These are phyloP conservation scores for Ceratothoa steindachneri DNA, from an alignment of 2,888 invertebrate species.

Conservation along the genomic window DNA sequence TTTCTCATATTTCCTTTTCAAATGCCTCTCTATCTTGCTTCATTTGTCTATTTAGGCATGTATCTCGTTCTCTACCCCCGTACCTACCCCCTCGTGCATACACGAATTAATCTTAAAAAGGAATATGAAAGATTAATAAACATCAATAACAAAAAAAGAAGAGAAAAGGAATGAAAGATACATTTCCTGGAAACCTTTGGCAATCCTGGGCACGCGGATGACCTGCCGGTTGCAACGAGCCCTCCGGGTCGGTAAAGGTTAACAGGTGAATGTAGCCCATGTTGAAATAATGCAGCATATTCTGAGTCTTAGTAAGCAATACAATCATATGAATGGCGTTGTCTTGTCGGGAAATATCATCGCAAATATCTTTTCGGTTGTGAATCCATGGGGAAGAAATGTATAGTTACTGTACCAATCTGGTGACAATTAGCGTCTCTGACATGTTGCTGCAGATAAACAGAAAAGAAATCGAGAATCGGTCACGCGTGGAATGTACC, in stretches of 20 bases:
- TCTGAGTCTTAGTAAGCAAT: background rate
- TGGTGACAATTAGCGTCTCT: background rate
- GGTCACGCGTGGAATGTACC: constrained; percentile 4
- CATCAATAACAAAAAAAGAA: too few relatives aligned
- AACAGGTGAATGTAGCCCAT: constrained; percentile 13
- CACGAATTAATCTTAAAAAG: too few relatives aligned
- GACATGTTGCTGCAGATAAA: background rate
- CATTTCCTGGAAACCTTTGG: background rate
- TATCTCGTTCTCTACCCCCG: too few relatives aligned
- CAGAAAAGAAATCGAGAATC: background rate
- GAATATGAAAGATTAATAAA: too few relatives aligned
- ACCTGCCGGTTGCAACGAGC: constrained; percentile 12
- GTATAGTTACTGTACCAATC: too few relatives aligned
- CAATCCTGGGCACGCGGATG: constrained; percentile 6
- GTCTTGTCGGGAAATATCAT: background rate
- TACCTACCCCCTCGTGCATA: too few relatives aligned
- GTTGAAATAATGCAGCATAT: background rate
- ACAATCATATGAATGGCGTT: background rate
- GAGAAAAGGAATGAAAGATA: background rate
- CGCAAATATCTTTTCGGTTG: too few relatives aligned
- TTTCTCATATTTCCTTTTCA: too few relatives aligned
- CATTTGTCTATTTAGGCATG: too few relatives aligned
- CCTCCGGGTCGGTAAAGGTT: constrained; percentile 13
- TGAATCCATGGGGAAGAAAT: too few relatives aligned
- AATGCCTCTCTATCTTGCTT: too few relatives aligned